Conservation (phyloP, 2,797 vertebrate genomes). For the Morus bassanus region DNA sequence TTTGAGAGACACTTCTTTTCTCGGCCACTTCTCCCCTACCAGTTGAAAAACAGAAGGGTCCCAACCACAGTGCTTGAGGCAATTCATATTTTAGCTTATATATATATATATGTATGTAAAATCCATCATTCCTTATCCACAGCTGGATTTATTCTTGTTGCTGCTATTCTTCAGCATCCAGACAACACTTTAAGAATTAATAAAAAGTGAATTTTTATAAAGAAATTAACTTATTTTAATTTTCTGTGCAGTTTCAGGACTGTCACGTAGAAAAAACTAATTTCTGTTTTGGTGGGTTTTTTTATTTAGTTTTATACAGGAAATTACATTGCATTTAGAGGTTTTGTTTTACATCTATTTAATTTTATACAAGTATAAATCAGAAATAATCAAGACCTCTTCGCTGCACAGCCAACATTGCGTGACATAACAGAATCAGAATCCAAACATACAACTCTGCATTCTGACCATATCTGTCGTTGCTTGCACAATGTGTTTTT, state of each 20-base stretch:
- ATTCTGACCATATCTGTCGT: background rate
- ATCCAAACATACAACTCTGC: background rate
- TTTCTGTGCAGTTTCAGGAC: background rate
- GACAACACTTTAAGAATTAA: background rate
- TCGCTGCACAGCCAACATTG: background rate
- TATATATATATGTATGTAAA: background rate
- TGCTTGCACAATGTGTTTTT: background rate
- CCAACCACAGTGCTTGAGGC: background rate
- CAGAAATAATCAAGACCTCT: background rate
- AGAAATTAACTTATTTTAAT: background rate
- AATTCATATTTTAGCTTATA: background rate
- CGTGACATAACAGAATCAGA: background rate
- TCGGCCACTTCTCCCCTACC: background rate
- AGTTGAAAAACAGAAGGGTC: background rate
- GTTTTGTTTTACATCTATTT: background rate
- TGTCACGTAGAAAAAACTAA: background rate
- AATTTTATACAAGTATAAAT: background rate
- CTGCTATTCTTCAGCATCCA: background rate
- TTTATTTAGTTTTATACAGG: background rate
- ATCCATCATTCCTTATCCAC: background rate
- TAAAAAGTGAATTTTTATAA: background rate
- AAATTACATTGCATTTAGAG: background rate
- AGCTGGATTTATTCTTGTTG: background rate
- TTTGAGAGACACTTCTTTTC: background rate
- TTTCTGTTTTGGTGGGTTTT: background rate